Base-by-base conservation (phyloP, 2,888 invertebrate genomes). In the Conomelus anceps region DNA sequence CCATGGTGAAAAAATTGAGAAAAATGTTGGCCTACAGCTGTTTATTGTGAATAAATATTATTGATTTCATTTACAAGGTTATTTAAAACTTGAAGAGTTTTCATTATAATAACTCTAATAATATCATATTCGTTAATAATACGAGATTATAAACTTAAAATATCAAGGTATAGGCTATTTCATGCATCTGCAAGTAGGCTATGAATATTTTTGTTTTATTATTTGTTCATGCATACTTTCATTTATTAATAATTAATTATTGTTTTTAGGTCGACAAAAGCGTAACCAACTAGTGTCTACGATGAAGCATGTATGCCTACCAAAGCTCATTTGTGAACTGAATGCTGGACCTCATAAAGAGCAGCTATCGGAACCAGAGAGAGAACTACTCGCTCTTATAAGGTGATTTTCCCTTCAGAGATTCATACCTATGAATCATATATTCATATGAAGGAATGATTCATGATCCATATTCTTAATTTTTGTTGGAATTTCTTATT, bases 261-360 rank as follows among this genome's bases (percentile, higher is more conserved):
- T 22, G 20, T 88, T 93, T 93, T 89, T 91, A 94, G 94, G 93
- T 91, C 92, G 93, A 34, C 93, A 93, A 89, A 93, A 94, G 24
- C 92, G 93, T 87, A 94, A 90, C 22, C 89, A 91, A 92, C 94
- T 95, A 92, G 92, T 95, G 92, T 93, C 94, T 90, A 95, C 94
- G 17, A 95, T 95, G 91, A 95, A 95, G 93, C 95, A 94, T 90
- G 95, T 95, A 17, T 96, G 95, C 92, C 93, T 96, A 89, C 95
- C 96, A 4, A 96, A 96, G 93, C 93, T 96, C 91, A 95, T 96
- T 90, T 96, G 96, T 92, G 95, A 96, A 92, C 92, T 96, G 92
- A 95, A 95, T 90, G 95, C 95, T 22, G 94, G 95, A 22, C 94
- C 95, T 22, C 94, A 95, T 91, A 95, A 94, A 91, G 94, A 95